phyloP scores from a whole-genome alignment of 2,888 invertebrate species.

The Drosophila robusta region DNA sequence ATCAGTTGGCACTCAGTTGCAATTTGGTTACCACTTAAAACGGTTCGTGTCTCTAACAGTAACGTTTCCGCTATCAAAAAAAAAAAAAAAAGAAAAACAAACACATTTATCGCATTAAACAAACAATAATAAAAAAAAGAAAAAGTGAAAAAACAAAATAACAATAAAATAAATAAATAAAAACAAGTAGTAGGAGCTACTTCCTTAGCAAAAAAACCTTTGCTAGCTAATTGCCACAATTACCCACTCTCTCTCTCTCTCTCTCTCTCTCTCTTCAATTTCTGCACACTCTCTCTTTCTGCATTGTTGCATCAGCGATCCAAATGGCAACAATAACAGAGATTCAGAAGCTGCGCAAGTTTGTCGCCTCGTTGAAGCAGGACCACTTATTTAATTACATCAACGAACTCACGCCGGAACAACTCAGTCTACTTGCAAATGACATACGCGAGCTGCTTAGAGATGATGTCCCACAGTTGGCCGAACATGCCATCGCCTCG shows the following conservation, averaged over 20 bases:
- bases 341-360: slow-evolving; percentile 86
- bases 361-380: slow-evolving; percentile 89
- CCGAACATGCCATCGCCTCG: slow-evolving; percentile 88
- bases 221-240: slow-evolving; percentile 31
- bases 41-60: slow-evolving; percentile 57
- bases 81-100: not conserved
- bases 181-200: slow-evolving; percentile 19
- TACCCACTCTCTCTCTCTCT: too few relatives aligned
- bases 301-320: slow-evolving; percentile 27
- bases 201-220: slow-evolving; percentile 31
- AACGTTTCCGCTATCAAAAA: slow-evolving; percentile 18
- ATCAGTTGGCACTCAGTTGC: slow-evolving; percentile 69
- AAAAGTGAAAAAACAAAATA: slow-evolving; percentile 1
- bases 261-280: not conserved
- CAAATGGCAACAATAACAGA: slow-evolving; percentile 85
- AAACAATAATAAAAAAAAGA: slow-evolving; percentile 24
- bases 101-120: slow-evolving; percentile 40
- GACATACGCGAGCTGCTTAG: slow-evolving; percentile 90
- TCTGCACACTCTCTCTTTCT: not conserved
- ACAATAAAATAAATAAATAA: slow-evolving; percentile 1
- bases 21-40: slow-evolving; percentile 65
- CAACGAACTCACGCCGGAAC: slow-evolving; percentile 89
- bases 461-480: slow-evolving; percentile 90
- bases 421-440: slow-evolving; percentile 86
- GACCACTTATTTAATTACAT: slow-evolving; percentile 93